Evolutionary conservation across 1,140 invertebrate species (phyloP), one percentile per base, ranked within the genome.

Genomic region (Tetragnatha versicolor): DNA sequence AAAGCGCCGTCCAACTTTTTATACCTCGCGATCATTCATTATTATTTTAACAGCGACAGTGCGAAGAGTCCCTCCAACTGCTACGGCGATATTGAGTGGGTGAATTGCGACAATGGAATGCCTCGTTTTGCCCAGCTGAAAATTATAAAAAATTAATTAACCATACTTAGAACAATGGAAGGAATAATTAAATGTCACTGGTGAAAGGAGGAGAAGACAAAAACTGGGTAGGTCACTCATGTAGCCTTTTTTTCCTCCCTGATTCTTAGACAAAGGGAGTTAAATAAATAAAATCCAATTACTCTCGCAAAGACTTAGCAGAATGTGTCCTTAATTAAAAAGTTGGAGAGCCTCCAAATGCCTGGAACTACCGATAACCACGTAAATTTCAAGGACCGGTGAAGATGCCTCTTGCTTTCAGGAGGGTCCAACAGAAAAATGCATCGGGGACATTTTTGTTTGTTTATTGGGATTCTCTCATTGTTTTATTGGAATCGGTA

Each of bases 221-320:
- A 39, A 63, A 63, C 37, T 39, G 37, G 10, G 33, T n/a, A 63
- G 60, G 60, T 63, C 60, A 63, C 60, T 63, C 25, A 17, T 63
- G 31, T 39, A 39, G 17, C 42, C 35, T 9, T 45, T 45, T 27
- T 47, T 47, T 45, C 37, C 22, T 27, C 29, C 12, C 31, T 29
- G 22, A 17, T 33, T 37, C 33, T 33, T 0, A 25, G n/a, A 12
- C 0, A 22, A 31, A 66, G 5, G 25, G 33, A 63, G 60, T 63
- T 66, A 66, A 66, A 45, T 66, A 66, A 66, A 66, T 66, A 66
- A 66, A 66, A 66, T 66, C 39, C 47, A 66, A 66, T 66, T 66
- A 66, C 22, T 45, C n/a, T n/a, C 25, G 20, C 5, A 17, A 66
- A 66, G 42, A 47, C 37, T 45, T 12, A 60, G 29, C 7, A 4